Conservation (phyloP, 2,797 vertebrate genomes). For the Clarias platycephalus region DNA sequence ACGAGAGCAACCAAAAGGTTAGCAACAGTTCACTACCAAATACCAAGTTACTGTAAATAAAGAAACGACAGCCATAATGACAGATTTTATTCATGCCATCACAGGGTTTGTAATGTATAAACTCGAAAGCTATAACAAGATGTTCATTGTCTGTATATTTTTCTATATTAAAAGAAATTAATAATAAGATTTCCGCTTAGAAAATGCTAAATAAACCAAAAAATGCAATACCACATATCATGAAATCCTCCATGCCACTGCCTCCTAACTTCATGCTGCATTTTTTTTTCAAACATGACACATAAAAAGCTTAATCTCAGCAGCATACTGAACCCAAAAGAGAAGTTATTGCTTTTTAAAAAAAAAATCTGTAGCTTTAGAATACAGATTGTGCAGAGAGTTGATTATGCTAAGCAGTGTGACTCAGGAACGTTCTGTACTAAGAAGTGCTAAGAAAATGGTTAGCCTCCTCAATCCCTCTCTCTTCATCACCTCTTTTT, state of each 20-base stretch:
- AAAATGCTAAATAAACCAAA: neutral
- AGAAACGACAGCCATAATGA: neutral
- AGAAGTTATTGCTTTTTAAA: neutral
- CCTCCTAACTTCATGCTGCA: slow-evolving; percentile 1
- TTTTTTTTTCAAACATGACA: neutral
- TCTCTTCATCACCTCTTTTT: neutral
- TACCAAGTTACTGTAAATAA: neutral
- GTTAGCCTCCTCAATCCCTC: neutral
- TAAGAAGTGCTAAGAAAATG: slow-evolving; percentile 6
- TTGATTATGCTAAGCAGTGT: slow-evolving; percentile 2
- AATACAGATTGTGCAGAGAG: neutral
- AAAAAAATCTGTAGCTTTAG: neutral
- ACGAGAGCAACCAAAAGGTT: too few species aligned
- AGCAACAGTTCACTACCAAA: neutral
- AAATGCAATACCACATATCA: neutral
- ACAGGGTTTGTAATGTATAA: neutral
- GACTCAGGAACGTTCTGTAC: slow-evolving; percentile 10
- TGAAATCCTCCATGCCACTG: neutral
- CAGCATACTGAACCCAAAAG: neutral
- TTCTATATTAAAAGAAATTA: neutral
- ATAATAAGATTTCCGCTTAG: neutral
- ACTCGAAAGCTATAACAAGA: too few species aligned
- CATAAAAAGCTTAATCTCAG: neutral
- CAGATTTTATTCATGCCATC: too few species aligned
- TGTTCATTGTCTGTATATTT: neutral